Conservation (phyloP, 2,888 invertebrate genomes). For the Tachystola acroxantha region DNA sequence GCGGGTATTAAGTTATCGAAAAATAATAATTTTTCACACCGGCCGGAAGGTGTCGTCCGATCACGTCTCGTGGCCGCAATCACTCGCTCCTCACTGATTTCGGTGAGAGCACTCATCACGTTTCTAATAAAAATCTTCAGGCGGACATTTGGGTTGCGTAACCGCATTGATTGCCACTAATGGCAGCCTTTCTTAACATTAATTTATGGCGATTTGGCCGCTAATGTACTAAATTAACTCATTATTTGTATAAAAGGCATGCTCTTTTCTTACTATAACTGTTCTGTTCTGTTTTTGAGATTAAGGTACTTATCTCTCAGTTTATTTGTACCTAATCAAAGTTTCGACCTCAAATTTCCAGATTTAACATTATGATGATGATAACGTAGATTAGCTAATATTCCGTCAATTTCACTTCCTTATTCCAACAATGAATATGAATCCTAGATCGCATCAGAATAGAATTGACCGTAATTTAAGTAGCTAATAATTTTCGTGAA, state of each 20-base stretch:
- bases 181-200: constrained; percentile 55
- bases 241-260: too few species aligned
- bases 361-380: too few species aligned
- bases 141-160: constrained; percentile 65
- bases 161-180: constrained; percentile 71
- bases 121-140: constrained; percentile 69
- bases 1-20: constrained; percentile 73
- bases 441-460: constrained; percentile 8
- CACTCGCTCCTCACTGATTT: constrained; percentile 51
- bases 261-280: too few species aligned
- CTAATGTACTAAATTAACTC: too few species aligned
- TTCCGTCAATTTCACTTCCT: too few species aligned
- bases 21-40: constrained; percentile 69
- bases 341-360: too few species aligned
- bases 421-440: neutral
- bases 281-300: too few species aligned
- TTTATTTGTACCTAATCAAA: too few species aligned
- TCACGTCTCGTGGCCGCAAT: constrained; percentile 62
- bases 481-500: constrained; percentile 11
- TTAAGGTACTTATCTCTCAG: too few species aligned
- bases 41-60: constrained; percentile 68
- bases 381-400: too few species aligned
- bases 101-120: constrained; percentile 58
- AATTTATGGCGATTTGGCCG: constrained; percentile 40
- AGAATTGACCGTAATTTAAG: neutral